A percentile compares a stretch with the other conserved stretches of the same genome.
These are phyloP conservation scores for Podarcis muralis DNA, from an alignment of 2,113 vertebrate genomes.

Conservation along the genomic window DNA sequence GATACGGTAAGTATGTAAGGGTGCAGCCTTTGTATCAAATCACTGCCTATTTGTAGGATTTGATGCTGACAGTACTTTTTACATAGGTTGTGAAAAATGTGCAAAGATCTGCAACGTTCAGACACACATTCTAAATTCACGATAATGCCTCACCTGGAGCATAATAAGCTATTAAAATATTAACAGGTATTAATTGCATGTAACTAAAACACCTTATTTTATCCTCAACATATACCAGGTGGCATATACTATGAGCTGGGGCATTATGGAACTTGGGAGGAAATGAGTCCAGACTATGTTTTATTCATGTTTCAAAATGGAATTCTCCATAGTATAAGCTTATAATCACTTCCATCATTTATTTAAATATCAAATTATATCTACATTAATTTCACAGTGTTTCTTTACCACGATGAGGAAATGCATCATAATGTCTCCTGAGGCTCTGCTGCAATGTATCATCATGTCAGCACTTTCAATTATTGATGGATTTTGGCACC, in stretches of 20 bases:
- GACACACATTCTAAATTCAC: constrained; percentile 8
- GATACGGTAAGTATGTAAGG: no score
- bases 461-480: neutral
- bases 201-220: constrained; percentile 10
- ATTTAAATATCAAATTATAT: constrained; percentile 32
- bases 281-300: neutral
- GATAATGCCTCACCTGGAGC: neutral
- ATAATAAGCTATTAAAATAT: neutral
- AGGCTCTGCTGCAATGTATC: neutral
- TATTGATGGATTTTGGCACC: constrained; percentile 15
- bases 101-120: neutral
- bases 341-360: constrained; percentile 9
- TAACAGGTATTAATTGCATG: constrained; percentile 15
- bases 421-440: neutral
- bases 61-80: neutral
- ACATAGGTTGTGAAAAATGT: neutral
- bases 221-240: constrained; percentile 3
- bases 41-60: neutral
- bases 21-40: no score
- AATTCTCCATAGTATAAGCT: neutral
- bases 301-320: constrained; percentile 41
- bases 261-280: neutral
- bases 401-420: constrained; percentile 29
- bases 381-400: neutral
- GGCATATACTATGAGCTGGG: neutral